Conservation (phyloP, 2,797 vertebrate genomes). For the Poecilia gillii region DNA sequence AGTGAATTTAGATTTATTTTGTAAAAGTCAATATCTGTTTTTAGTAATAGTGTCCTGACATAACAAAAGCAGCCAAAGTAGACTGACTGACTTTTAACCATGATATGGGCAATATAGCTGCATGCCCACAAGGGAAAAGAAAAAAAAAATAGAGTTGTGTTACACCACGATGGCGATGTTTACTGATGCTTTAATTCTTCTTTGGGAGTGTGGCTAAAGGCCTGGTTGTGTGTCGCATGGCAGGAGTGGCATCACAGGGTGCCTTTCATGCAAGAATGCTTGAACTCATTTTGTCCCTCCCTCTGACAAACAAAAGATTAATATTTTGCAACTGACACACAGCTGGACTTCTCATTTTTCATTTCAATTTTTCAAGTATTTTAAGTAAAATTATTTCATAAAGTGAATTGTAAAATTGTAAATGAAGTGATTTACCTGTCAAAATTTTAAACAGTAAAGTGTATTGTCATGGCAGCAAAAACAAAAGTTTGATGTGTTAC, state of each 20-base stretch:
- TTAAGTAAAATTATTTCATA: background rate
- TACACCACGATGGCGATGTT: background rate
- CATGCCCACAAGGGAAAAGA: background rate
- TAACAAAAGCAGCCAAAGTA: background rate
- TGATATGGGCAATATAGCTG: background rate
- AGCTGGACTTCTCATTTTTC: background rate
- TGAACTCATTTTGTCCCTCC: background rate
- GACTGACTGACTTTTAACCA: background rate
- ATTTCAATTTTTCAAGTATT: background rate
- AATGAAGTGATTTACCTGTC: background rate
- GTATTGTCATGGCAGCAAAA: background rate
- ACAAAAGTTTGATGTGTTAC: constrained; percentile 5
- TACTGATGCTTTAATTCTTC: background rate
- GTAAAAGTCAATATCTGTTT: background rate
- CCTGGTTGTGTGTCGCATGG: background rate
- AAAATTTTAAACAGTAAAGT: background rate
- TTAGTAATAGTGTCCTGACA: background rate
- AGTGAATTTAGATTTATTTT: background rate
- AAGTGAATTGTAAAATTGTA: background rate
- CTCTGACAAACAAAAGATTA: background rate
- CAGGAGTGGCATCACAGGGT: background rate
- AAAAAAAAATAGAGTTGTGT: background rate
- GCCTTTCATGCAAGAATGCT: background rate
- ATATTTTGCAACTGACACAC: background rate
- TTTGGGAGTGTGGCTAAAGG: background rate